Base-by-base conservation (phyloP, 1,140 invertebrate species). In the Dinoponera quadriceps region DNA sequence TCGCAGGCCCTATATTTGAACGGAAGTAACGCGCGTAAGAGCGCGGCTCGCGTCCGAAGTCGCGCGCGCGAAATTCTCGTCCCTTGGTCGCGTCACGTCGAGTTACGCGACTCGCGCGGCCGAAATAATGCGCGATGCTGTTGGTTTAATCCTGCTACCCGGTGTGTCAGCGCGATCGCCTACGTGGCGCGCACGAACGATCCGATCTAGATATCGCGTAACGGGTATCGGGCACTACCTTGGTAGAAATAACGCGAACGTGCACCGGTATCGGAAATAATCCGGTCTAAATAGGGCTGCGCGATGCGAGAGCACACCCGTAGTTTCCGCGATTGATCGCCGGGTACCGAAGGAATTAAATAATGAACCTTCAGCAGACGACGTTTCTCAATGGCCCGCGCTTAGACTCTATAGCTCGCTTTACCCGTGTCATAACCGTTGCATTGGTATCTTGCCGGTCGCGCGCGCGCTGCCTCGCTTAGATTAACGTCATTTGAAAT, bases 401-500 rank as follows among this genome's bases (percentile, higher is more conserved):
- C 27, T 44, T 33, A n/a, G 27, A 9, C 5, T 25, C 14, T 20
- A 18, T 44, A 44, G 38, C 38, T 44, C 25, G 18, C 57, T 38
- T 51, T 72, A 59, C 13, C n/a, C 59, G 57, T 59, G 55, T 48
- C 57, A 20, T n/a, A 60, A 60, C 29, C 51, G 71, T 49, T 25
- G 62, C 74, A 18, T 38, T 63, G 74, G 22, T 69, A 69, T 57
- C 75, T 59, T 48, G 33, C 38, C 38, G 38, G 9, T 4, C 7
- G 7, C 38, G 38, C 38, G 38, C 38, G 38, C 51, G 69, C 20
- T 33, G n/a, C 44, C 48, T 54, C 73, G 75, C 51, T 29, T 80
- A 78, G 75, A 78, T 80, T 57, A 80, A 80, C 65, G 75, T 80
- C 75, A 71, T 71, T 80, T 69, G 75, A 80, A 80, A 71, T 80